Base-by-base conservation (phyloP, 2,888 invertebrate genomes). In the Lysandra bellargus region DNA sequence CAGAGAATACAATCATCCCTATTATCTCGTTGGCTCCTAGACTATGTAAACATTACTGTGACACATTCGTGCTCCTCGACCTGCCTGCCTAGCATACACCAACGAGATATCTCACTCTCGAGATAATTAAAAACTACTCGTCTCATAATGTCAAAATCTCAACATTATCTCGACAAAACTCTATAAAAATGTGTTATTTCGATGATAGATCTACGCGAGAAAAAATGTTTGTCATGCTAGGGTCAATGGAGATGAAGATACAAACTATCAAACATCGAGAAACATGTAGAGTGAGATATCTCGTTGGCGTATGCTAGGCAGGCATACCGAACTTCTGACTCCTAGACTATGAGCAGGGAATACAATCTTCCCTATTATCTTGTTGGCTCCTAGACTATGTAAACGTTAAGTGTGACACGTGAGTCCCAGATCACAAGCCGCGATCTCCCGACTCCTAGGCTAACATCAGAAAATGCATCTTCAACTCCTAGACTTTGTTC, bases 1-100 rank as follows among this genome's bases (percentile, higher is more conserved):
- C 69, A 69, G 37, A 69, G 69, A 69, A 69, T 69, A 69, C 69
- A 69, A 69, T 69, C 69, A 69, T 69, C 69, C 69, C 69, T 69
- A 69, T 69, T 69, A 69, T 69, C 69, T 69, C 14, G 69, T 69
- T 69, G 33, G 69, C 33, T 69, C 69, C 33, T 69, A 69, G 33
- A 69, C 33, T 69, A 64, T 64, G 64, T 64, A 3, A 33, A 33
- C 33, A 69, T 5, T 23, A n/a, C 30, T 49, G 14, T 53, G 53
- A 69, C 69, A 33, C 69, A 4, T 64, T 1, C 33, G 4, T 30
- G 9, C 64, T 64, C 64, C 64, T 4, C 1, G 30, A 30, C 64
- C 23, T 0, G 23, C 23, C 23, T 23, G 23, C 23, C 23, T 23
- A 23, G 23, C 23, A 23, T 23, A 23, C 23, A 0, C 23, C 23